Base-by-base conservation (phyloP, 1,140 invertebrate species). In the Brachionus rotundiformis region DNA sequence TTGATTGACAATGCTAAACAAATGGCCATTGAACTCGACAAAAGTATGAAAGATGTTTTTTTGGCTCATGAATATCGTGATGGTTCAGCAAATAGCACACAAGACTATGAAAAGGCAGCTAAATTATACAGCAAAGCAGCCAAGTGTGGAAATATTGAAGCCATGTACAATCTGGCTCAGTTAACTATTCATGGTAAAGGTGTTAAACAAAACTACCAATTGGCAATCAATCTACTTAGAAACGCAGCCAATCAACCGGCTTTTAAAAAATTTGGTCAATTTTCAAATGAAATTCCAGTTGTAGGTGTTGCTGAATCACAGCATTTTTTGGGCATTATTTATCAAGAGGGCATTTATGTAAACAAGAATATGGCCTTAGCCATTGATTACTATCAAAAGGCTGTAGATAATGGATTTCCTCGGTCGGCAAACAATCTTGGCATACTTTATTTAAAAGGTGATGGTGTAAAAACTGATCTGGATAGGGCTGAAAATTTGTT, bases 401-500 rank as follows among this genome's bases (percentile, higher is more conserved):
- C 63, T 13, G 29, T 68, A n/a, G n/a, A 31, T 4, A 31, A 68
- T 33, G 63, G 63, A 7, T 13, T 6, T 31, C 4, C 8, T 13
- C 3, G 31, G 1, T 68, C 63, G 36, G 63, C 63, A 2, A 68
- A 68, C 16, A 68, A 68, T 68, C 29, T 68, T 31, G 63, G 63
- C 16, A 33, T 68, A 1, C 10, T 68, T 11, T 68, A 68, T 68
- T 33, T 68, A 1, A 11, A 31, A 7, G 63, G 63, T 2, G 29
- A 31, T 68, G 63, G 27, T 16, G 63, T 68, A 23, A 25, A 61
- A 7, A 3, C 10, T 8, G 54, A 61, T 61, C 19, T 61, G 4
- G 54, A 61, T 61, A 16, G 54, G 33, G 63, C 63, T 68, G 63
- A 68, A 68, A 68, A 68, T 33, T 33, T 68, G n/a, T 68, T 68